Conservation (phyloP, 2,888 invertebrate genomes). For the Desoria tigrina region DNA sequence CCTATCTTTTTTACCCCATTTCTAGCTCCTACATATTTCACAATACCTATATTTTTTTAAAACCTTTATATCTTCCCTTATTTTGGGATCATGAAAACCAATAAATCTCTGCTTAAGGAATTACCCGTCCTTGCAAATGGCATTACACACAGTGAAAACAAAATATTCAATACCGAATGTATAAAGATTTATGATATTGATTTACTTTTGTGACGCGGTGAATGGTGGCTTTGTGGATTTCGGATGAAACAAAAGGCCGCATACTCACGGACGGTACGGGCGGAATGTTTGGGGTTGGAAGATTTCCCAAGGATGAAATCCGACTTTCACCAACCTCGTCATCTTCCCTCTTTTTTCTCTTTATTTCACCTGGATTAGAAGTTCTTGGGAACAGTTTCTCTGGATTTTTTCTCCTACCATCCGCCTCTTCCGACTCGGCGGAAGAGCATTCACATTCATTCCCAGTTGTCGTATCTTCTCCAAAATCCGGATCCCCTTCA, state of each 20-base stretch:
- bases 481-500: constrained; percentile 10
- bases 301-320: too few relatives aligned
- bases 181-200: constrained; percentile 31
- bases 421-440: constrained; percentile 4
- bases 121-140: constrained; percentile 5
- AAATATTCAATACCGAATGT: constrained; percentile 11
- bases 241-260: constrained; percentile 11
- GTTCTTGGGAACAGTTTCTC: not conserved
- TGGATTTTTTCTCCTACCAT: constrained; percentile 13
- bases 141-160: not conserved
- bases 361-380: not conserved
- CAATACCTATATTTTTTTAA: not conserved
- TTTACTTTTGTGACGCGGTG: constrained; percentile 46
- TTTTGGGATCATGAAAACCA: not conserved
- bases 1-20: not conserved
- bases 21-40: not conserved
- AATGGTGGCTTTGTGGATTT: constrained; percentile 29
- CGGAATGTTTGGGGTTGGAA: too few relatives aligned
- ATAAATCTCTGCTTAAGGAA: constrained; percentile 4
- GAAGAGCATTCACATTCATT: constrained; percentile 24
- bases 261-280: too few relatives aligned
- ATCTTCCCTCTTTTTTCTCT: not conserved
- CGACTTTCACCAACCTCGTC: too few relatives aligned
- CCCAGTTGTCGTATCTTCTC: constrained; percentile 22
- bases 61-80: constrained; percentile 3